Conservation (phyloP, 1,140 invertebrate species). For the Drosophila aff. region DNA sequence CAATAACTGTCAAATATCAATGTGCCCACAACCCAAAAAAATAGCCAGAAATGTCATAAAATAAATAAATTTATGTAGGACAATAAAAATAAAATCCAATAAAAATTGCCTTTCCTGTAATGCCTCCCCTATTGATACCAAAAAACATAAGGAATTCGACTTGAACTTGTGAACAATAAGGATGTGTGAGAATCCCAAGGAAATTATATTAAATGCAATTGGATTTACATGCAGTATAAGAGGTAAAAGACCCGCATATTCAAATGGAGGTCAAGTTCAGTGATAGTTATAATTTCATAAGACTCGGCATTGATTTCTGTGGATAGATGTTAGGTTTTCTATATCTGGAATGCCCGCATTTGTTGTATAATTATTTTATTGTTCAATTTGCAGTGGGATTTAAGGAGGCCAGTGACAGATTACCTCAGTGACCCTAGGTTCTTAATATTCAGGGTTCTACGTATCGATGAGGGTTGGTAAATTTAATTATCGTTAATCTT, state of each 20-base stretch:
- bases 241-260: slow-evolving; percentile 26
- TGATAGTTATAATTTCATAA: slow-evolving; percentile 66
- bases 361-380: slow-evolving; percentile 18
- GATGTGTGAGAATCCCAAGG: slow-evolving; percentile 45
- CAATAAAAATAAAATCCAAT: slow-evolving; percentile 77
- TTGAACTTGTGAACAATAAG: slow-evolving; percentile 47
- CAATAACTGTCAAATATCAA: slow-evolving; percentile 79
- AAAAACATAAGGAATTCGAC: slow-evolving; percentile 22
- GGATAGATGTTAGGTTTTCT: slow-evolving; percentile 43
- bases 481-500: slow-evolving; percentile 82
- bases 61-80: slow-evolving; percentile 74
- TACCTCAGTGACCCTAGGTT: slow-evolving; percentile 56
- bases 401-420: slow-evolving; percentile 74
- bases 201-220: slow-evolving; percentile 45
- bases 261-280: slow-evolving; percentile 74
- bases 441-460: neutral
- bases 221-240: slow-evolving; percentile 18
- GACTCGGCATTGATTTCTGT: slow-evolving; percentile 24
- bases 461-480: slow-evolving; percentile 63
- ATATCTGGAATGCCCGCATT: slow-evolving; percentile 4
- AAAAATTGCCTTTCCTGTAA: slow-evolving; percentile 49
- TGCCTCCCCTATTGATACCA: neutral
- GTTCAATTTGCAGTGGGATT: slow-evolving; percentile 21
- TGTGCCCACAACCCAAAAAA: slow-evolving; percentile 40
- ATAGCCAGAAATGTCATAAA: slow-evolving; percentile 59